phyloP scores from a whole-genome alignment of 2,113 vertebrate genomes.

The Glareola pratincola region DNA sequence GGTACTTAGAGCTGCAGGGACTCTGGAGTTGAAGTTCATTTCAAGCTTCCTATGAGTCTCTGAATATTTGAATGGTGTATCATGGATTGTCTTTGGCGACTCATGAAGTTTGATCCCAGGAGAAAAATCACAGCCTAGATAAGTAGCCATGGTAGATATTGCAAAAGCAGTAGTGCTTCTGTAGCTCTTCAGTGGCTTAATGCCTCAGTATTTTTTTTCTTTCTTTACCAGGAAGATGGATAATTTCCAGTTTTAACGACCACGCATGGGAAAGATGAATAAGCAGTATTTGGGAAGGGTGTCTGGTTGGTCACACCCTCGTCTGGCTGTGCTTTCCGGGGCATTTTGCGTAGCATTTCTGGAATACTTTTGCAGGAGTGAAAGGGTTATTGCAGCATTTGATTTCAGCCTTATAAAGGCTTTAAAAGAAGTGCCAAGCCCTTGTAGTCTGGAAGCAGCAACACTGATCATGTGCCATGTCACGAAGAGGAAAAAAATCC shows the following conservation, averaged over 20 bases:
- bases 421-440: conserved; percentile 13
- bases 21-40: conserved; percentile 3
- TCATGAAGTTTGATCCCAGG: conserved; percentile 8
- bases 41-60: conserved; percentile 11
- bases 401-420: neutral
- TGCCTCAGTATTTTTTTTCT: conserved; percentile 4
- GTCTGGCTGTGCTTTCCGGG: neutral
- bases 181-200: neutral
- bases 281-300: conserved; percentile 28
- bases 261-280: neutral
- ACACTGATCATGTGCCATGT: neutral
- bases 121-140: conserved; percentile 17
- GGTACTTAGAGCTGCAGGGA: neutral
- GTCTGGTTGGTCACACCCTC: neutral
- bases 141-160: neutral
- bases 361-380: neutral
- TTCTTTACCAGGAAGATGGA: neutral
- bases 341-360: neutral
- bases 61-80: conserved; percentile 13
- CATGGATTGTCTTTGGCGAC: neutral
- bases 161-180: conserved; percentile 14
- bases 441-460: neutral
- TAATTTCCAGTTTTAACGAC: neutral
- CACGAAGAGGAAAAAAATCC: neutral
- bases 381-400: conserved; percentile 14